Evolutionary conservation across 2,113 vertebrate species (phyloP), one percentile per base, ranked within the genome.

Genomic region (Pangasianodon hypophthalmus): DNA sequence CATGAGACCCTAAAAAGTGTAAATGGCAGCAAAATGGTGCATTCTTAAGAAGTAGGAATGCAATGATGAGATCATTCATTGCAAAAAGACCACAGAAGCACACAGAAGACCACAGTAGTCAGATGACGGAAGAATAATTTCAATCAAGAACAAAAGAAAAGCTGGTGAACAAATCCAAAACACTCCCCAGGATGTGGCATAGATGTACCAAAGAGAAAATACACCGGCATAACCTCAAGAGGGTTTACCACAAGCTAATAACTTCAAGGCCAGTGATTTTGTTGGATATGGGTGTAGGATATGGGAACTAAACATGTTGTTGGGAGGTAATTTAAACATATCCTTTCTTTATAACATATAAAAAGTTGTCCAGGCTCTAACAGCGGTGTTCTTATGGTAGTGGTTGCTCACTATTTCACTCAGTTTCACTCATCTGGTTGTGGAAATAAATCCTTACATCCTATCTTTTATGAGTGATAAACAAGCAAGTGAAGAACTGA

Each of bases 161-260:
- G 46, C 19, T 62, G 82, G 41, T 44, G 19, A 84, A 84, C 82
- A 84, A 84, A 84, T 84, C 58, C 24, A 13, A 84, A 84, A 84
- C 82, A 84, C 82, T 62, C 82, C 24, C 6, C 37, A 62, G 82
- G 82, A 84, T 84, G 82, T 84, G 82, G 82, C 37, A 18, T 29
- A 26, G 56, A 84, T 62, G 82, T 44, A 84, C 37, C 24, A 29
- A 60, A 84, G 37, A 84, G 37, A 84, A 62, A 62, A 84, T 62
- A 84, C 56, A 84, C 82, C 54, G 82, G 37, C 37, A 44, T 24
- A 60, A 84, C 54, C 56, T 60, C 82, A 84, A 62, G 6, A 84
- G 56, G 37, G 82, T 84, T 84, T 84, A 84, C 82, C 82, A 44
- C 82, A 84, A 84, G 82, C 82, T 84, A 84, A 84, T 84, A 84